Base-by-base conservation (phyloP, 2,113 vertebrate genomes). In the Hippocampus guttulatus region DNA sequence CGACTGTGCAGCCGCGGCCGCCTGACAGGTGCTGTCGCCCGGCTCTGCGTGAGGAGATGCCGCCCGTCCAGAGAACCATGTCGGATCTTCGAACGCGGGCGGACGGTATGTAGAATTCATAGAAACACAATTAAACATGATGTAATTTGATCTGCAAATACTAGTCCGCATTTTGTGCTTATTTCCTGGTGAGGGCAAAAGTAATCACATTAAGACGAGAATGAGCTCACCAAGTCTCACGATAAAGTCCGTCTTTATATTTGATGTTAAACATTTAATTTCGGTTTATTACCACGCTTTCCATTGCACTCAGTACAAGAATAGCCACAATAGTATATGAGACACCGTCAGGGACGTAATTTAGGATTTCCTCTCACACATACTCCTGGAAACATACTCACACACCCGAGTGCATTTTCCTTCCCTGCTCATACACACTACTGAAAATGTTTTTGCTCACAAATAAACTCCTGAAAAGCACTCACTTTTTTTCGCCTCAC, bases 21-120 rank as follows among this genome's bases (percentile, higher is more conserved):
- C 72, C 70, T 84, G 92, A 92, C 92, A 95, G 94, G 92, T 92
- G 92, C 90, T 67, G 51, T 72, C 64, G 65, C 79, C 71, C 79
- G 86, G 82, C 83, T 80, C 64, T 49, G 84, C 41, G 77, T 21
- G 75, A 64, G 58, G 87, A 81, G 90, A 95, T 96, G 96, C 93
- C 94, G 67, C 92, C 95, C 52, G 95, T 97, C 76, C 94, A 94
- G 88, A 96, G 93, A 79, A 96, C 94, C 0, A 92, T 97, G 91
- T 94, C 95, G 3, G 96, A 97, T 86, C 93, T 97, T 75, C 96
- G 96, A 65, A 93, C 91, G 30, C 92, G 96, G 0, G 92, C 91
- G 0, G 96, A 96, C 80, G 96, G 96, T 97, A 87, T 91, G 94
- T 90, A 67, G 7, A 69, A 71, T 70, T 18, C 27, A 40, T 11